Conservation (phyloP, 2,113 vertebrate genomes). For the Sylvia atricapilla region DNA sequence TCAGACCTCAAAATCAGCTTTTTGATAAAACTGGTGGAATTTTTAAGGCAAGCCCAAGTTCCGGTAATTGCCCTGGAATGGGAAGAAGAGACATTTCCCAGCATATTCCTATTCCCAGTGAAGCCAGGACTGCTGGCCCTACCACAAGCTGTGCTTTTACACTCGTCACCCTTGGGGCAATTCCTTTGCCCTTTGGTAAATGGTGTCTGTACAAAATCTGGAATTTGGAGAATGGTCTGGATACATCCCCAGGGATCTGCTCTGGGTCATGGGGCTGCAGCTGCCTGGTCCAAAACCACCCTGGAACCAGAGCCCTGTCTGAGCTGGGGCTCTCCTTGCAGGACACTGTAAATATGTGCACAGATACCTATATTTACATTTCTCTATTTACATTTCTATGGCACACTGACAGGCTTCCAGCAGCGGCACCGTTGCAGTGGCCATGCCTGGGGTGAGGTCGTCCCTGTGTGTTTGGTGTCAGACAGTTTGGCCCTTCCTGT, state of each 20-base stretch:
- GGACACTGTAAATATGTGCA: fast-evolving
- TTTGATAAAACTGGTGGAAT: not conserved
- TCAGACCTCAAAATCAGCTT: not conserved
- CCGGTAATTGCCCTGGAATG: fast-evolving
- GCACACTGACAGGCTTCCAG: not conserved
- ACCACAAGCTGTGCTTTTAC: not conserved
- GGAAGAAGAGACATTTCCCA: not conserved
- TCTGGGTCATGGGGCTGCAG: not conserved
- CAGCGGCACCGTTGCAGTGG: fast-evolving
- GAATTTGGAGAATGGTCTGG: not conserved
- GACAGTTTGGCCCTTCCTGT: not conserved
- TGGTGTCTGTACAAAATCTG: not conserved
- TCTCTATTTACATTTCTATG: not conserved
- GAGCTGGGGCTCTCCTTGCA: not conserved
- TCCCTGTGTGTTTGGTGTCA: not conserved
- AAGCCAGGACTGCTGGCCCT: not conserved
- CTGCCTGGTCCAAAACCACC: not conserved
- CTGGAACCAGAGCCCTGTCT: not conserved
- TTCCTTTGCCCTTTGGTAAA: not conserved
- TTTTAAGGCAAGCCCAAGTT: not conserved
- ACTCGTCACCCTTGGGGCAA: fast-evolving
- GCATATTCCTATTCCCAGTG: fast-evolving
- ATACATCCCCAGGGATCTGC: fast-evolving
- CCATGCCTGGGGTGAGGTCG: fast-evolving
- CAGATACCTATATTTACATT: fast-evolving